Conservation (phyloP, 2,888 invertebrate genomes). For the Mantis religiosa region DNA sequence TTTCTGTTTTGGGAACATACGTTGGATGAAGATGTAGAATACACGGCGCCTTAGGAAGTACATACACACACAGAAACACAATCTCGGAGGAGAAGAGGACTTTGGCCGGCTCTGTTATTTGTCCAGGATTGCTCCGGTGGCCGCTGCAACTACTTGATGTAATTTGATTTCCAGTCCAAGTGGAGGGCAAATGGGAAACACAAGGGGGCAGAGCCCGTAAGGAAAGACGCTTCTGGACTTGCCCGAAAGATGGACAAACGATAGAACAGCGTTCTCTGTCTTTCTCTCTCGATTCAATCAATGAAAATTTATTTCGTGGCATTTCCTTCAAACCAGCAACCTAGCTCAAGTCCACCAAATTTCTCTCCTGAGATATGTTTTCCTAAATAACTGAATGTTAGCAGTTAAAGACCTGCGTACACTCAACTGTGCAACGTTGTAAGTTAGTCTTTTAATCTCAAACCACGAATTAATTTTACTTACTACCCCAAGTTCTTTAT, state of each 20-base stretch:
- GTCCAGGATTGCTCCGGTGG: background rate
- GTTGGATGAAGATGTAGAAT: background rate
- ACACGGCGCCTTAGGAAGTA: background rate
- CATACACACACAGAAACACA: background rate
- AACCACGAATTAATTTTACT: no score
- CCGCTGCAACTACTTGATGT: background rate
- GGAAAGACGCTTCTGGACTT: background rate
- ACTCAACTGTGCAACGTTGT: no score
- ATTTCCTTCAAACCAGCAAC: background rate
- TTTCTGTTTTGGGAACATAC: background rate
- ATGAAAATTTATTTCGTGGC: background rate
- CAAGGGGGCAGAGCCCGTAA: background rate
- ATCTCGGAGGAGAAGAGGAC: background rate
- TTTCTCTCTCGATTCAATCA: background rate
- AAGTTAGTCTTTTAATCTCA: no score
- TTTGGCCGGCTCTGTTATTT: background rate
- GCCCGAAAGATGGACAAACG: background rate
- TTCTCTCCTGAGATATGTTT: no score
- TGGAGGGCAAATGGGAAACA: background rate
- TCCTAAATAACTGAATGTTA: no score
- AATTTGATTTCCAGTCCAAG: background rate
- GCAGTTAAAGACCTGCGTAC: no score
- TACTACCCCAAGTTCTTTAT: no score
- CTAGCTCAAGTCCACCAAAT: no score
- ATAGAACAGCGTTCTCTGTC: background rate